Evolutionary conservation across 1,140 invertebrate genomes (phyloP), one percentile per base, ranked within the genome.

Genomic region (Papilio aristodemus): DNA sequence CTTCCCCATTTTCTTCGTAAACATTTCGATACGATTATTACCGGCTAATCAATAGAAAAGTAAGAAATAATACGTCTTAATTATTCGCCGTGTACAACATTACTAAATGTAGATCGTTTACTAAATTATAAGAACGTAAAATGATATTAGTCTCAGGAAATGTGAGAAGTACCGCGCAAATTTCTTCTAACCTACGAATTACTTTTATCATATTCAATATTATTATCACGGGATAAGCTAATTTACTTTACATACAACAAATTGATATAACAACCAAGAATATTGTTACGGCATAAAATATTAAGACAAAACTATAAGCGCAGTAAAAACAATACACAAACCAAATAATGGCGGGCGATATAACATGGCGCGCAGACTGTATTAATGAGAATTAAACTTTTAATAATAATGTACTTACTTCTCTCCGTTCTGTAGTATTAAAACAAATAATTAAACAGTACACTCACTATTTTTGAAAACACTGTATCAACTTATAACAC

Each of bases 311-410:
- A 19, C 19, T 54, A 46, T 10, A 22, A 5, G 22, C 19, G 22
- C 9, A 22, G 9, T 11, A 69, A 74, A 68, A 76, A 76, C 69
- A 81, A 80, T 79, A 82, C 72, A 75, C 59, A 86, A 78, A 79
- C 74, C 58, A 80, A 76, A 75, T 79, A 86, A 89, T 89, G 87
- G 87, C 87, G 87, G 87, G 87, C 85, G 80, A 80, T 79, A 72
- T 82, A 84, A 85, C 72, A 82, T 90, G 87, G 87, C 85, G 87
- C 79, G 75, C 71, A 62, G 67, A 32, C 8, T 67, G 39, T 58
- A 62, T 72, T 70, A 68, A 59, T 43, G 67, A 74, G 71, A 73
- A 59, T 38, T 50, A 8, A 19, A 64, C 67, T 70, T 37, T 75
- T 72, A 59, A 70, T 38, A 62, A 54, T 39, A 68, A 70, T 74